Evolutionary conservation across 2,888 invertebrate genomes (phyloP).

Genomic region (Erebia epiphron): DNA sequence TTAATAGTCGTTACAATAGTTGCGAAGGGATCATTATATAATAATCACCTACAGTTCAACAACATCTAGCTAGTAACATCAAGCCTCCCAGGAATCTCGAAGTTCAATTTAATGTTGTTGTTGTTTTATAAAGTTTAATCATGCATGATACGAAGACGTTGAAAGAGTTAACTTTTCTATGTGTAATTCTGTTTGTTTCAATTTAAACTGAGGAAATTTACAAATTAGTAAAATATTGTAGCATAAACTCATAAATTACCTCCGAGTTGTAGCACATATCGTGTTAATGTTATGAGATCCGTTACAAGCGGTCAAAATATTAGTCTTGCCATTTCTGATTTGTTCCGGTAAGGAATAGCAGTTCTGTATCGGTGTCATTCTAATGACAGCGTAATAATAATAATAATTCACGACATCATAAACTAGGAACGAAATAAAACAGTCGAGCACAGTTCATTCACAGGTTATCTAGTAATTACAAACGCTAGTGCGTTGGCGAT

Average conservation of each 20-base stretch:
- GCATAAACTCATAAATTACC: not conserved
- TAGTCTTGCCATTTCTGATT: not conserved
- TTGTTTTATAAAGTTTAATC: not conserved
- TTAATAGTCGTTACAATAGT: constrained; percentile 31
- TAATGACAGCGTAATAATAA: not conserved
- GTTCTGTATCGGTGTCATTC: not conserved
- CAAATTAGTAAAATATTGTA: not conserved
- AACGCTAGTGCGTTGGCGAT: not conserved
- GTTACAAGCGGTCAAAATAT: not conserved
- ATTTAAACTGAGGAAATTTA: not conserved
- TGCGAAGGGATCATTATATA: constrained; percentile 27
- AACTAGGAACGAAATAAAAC: not conserved
- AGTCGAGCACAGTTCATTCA: not conserved
- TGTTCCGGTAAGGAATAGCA: not conserved
- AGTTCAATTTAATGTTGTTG: not conserved
- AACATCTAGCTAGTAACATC: too few relatives aligned
- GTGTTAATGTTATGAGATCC: not conserved
- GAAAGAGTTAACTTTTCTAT: too few relatives aligned
- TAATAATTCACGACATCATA: too few relatives aligned
- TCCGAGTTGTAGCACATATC: not conserved
- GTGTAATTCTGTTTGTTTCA: too few relatives aligned
- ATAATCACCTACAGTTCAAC: constrained; percentile 7
- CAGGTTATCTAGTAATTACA: not conserved
- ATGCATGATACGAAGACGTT: too few relatives aligned
- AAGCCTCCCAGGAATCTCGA: not conserved